These are phyloP conservation scores for Hydriomena furcata DNA, from an alignment of 2,888 invertebrate species.

Conservation along the genomic window DNA sequence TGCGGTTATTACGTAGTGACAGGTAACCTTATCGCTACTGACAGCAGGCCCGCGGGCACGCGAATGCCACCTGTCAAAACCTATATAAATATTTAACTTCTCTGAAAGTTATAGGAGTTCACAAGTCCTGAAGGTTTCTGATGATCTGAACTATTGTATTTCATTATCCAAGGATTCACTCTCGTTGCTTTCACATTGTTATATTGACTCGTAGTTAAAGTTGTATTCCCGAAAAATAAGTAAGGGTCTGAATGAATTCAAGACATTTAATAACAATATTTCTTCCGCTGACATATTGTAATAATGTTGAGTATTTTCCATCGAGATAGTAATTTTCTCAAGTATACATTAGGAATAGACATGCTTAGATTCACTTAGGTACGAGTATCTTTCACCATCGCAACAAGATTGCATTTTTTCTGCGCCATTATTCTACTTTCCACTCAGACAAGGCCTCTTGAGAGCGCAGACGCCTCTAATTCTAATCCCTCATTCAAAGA, in stretches of 20 bases:
- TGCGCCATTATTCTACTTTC: conserved; percentile 2
- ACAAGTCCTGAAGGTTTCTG: not conserved
- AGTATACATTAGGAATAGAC: not conserved
- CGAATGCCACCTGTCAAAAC: conserved; percentile 39
- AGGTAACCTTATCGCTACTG: conserved; percentile 48
- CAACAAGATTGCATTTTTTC: conserved; percentile 12
- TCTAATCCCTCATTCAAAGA: conserved; percentile 61
- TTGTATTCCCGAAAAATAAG: too few species aligned
- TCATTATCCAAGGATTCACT: too few species aligned
- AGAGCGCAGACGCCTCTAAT: conserved; percentile 37
- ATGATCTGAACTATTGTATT: not conserved
- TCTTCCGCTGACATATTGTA: too few species aligned
- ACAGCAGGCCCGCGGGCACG: conserved; percentile 40
- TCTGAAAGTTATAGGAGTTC: not conserved
- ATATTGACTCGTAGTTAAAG: too few species aligned
- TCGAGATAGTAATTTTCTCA: not conserved
- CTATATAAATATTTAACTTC: conserved; percentile 12
- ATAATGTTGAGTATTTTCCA: not conserved
- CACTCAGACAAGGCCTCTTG: conserved; percentile 9
- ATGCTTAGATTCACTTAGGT: not conserved
- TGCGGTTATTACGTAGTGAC: conserved; percentile 37
- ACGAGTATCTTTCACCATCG: not conserved
- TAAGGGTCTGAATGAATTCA: too few species aligned
- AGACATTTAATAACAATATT: too few species aligned
- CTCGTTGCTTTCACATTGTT: too few species aligned